Evolutionary conservation across 2,888 invertebrate genomes (phyloP), one percentile per base, ranked within the genome.

Genomic region (Erebia ligea): DNA sequence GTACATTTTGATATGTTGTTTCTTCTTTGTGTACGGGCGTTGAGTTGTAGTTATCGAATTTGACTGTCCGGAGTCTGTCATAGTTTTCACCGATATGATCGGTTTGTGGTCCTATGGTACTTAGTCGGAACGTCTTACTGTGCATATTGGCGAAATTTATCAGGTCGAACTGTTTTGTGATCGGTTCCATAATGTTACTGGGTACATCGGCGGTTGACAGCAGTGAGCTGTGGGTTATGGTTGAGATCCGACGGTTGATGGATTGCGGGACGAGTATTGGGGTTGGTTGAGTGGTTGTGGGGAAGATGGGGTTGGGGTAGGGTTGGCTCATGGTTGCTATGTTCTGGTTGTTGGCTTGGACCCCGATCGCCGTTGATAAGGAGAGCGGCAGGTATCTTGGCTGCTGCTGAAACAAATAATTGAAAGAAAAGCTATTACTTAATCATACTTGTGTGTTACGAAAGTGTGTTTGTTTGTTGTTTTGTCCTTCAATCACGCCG

Each of bases 321-420:
- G 90, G 91, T 62, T 91, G 93, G 77, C 87, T 86, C 92, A 92
- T 92, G 57, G 85, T 83, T 10, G 89, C 80, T 79, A 86, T 78
- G 83, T 88, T 89, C 72, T 89, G 90, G 78, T 90, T 89, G 80
- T 83, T 87, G 81, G 84, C 78, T 54, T 74, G 74, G 13, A 68
- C 50, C 59, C 84, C 77, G 4, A 85, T 77, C 1, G 92, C 92
- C 6, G 92, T 87, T 0, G 93, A 93, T 75, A 90, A 81, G 1
- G 93, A 86, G 91, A 93, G 91, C 54, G 81, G 92, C 75, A 89
- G 93, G 82, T 89, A 91, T 73, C 91, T 87, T 73, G 89, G 87
- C 8, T 86, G 70, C 63, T 88, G 89, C 88, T 91, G 86, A 0
- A 69, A 63, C 17, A 52, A 52, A 56, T 42, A 40, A 2, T 52